phyloP scores from a whole-genome alignment of 2,113 vertebrate genomes.

The Oreotrochilus melanogaster region DNA sequence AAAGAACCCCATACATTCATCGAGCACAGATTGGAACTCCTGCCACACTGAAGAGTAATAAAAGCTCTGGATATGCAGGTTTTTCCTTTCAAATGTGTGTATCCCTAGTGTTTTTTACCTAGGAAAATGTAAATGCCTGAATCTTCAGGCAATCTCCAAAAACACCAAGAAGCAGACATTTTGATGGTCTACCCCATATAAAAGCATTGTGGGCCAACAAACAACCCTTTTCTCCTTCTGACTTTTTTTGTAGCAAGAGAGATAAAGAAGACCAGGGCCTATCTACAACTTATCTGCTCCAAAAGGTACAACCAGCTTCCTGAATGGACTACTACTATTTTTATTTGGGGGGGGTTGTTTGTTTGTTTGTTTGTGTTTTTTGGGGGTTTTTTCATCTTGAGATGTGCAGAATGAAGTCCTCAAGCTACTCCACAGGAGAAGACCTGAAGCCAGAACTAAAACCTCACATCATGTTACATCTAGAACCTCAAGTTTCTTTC shows the following conservation, averaged over 20 bases:
- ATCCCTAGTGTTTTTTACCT: neutral
- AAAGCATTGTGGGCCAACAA: neutral
- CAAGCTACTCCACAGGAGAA: neutral
- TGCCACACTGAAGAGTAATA: neutral
- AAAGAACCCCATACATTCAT: neutral
- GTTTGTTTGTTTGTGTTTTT: too few relatives aligned
- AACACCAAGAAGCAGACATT: neutral
- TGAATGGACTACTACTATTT: neutral
- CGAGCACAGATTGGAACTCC: neutral
- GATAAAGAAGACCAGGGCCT: neutral
- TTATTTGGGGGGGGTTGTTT: neutral
- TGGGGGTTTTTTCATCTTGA: neutral
- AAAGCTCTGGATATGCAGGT: neutral
- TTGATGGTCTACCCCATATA: neutral
- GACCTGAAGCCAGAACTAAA: neutral
- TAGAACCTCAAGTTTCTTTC: neutral
- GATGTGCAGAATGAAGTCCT: neutral
- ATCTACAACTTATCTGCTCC: neutral
- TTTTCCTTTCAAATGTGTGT: neutral
- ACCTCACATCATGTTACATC: fast-evolving
- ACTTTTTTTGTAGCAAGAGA: neutral
- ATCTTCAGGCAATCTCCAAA: neutral
- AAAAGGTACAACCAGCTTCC: neutral
- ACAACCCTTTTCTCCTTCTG: neutral
- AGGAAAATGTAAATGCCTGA: neutral